These are phyloP conservation scores for Drosophila erecta DNA, from an alignment of 1,140 invertebrate genomes.

Conservation along the genomic window DNA sequence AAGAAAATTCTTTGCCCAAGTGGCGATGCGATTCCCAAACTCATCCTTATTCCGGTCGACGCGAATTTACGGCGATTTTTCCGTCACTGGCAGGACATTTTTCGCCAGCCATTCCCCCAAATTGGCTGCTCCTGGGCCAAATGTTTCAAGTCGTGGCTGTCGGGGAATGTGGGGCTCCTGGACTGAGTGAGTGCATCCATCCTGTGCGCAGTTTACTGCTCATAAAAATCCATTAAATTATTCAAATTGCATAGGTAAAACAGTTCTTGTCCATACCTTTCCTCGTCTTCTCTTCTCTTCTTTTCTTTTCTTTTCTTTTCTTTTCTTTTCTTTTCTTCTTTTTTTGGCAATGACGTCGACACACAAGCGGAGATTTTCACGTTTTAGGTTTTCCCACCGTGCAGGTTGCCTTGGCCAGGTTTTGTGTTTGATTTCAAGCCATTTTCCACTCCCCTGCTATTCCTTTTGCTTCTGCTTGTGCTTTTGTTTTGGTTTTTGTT, in stretches of 20 bases:
- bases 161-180: slow-evolving; percentile 13
- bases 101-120: slow-evolving; percentile 25
- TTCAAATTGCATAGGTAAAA: slow-evolving; percentile 80
- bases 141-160: slow-evolving; percentile 41
- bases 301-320: no score
- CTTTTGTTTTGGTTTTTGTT: slow-evolving; percentile 7
- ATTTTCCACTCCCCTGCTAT: slow-evolving; percentile 18
- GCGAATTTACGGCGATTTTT: slow-evolving; percentile 73
- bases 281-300: no score
- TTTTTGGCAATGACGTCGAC: slow-evolving; percentile 28
- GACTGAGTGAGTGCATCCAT: slow-evolving; percentile 55
- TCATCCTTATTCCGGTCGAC: slow-evolving; percentile 34
- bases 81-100: slow-evolving; percentile 59
- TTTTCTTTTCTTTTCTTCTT: slow-evolving; percentile 8
- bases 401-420: slow-evolving; percentile 15
- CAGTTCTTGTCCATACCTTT: slow-evolving; percentile 23
- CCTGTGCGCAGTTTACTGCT: slow-evolving; percentile 78
- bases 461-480: background rate
- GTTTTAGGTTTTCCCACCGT: background rate
- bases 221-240: slow-evolving; percentile 84
- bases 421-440: slow-evolving; percentile 35
- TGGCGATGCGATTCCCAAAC: slow-evolving; percentile 3
- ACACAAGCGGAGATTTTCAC: slow-evolving; percentile 28
- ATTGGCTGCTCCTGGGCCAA: slow-evolving; percentile 34
- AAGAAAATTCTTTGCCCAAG: background rate